These are phyloP conservation scores for Myrmophylax atrothorax DNA, from an alignment of 2,113 vertebrate species.

Conservation along the genomic window DNA sequence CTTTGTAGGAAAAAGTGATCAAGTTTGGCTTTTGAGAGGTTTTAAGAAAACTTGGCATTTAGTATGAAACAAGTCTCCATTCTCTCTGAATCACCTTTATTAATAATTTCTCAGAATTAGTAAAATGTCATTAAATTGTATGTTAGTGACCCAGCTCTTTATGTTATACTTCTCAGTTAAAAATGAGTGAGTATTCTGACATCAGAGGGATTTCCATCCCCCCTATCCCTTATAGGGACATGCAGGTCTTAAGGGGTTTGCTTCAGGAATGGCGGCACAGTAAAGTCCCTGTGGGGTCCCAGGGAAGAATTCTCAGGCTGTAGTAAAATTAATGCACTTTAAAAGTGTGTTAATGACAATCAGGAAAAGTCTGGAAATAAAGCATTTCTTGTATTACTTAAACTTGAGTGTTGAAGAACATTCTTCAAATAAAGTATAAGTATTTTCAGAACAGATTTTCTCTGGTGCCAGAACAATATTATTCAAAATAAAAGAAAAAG, in stretches of 20 bases:
- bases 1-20: background rate
- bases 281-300: background rate
- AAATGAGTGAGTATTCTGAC: background rate
- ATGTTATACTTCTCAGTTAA: background rate
- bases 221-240: background rate
- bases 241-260: background rate
- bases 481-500: background rate
- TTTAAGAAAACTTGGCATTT: background rate
- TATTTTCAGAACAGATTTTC: background rate
- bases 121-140: background rate
- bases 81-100: conserved; percentile 10
- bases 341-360: background rate
- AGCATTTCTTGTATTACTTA: background rate
- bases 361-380: background rate
- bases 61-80: background rate
- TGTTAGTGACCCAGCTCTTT: background rate
- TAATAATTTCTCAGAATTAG: background rate
- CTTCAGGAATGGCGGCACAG: background rate
- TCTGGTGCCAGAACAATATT: background rate
- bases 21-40: background rate
- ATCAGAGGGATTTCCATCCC: background rate
- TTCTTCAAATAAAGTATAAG: background rate
- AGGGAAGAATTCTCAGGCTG: background rate
- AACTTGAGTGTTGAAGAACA: background rate
- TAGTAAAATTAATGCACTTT: background rate